phyloP scores from a whole-genome alignment of 2,888 invertebrate genomes.

The Lasioglossum figueresi region DNA sequence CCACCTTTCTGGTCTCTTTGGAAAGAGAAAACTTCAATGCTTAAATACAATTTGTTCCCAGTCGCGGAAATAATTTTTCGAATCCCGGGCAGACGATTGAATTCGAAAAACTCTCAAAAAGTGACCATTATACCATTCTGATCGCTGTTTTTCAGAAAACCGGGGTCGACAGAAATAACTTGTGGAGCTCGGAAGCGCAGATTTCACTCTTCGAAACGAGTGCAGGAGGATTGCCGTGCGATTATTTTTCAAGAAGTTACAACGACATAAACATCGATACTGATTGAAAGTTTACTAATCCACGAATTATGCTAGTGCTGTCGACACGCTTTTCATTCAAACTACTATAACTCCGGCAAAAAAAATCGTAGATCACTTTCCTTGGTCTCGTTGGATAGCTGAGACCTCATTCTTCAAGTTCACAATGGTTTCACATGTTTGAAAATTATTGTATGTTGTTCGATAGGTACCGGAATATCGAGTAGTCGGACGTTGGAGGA shows the following conservation, averaged over 20 bases:
- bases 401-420: not conserved
- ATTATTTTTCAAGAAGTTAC: not conserved
- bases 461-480: not conserved
- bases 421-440: not conserved
- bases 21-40: not conserved
- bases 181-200: rapidly evolving
- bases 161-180: too few relatives aligned
- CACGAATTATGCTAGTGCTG: not conserved
- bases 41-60: not conserved
- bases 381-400: not conserved
- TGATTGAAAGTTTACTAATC: not conserved
- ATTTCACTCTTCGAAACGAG: not conserved
- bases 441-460: not conserved
- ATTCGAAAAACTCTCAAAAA: not conserved
- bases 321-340: not conserved
- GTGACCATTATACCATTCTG: not conserved
- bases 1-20: too few relatives aligned
- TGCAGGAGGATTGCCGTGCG: not conserved
- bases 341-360: not conserved
- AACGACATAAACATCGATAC: not conserved
- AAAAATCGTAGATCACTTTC: not conserved
- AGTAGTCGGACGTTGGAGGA: conserved; percentile 15
- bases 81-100: not conserved
- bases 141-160: too few relatives aligned
- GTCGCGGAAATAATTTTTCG: not conserved